A percentile compares a stretch with the other conserved stretches of the same genome.
These are phyloP conservation scores for Drosophila antonietae DNA, from an alignment of 2,888 invertebrate genomes.

Conservation along the genomic window DNA sequence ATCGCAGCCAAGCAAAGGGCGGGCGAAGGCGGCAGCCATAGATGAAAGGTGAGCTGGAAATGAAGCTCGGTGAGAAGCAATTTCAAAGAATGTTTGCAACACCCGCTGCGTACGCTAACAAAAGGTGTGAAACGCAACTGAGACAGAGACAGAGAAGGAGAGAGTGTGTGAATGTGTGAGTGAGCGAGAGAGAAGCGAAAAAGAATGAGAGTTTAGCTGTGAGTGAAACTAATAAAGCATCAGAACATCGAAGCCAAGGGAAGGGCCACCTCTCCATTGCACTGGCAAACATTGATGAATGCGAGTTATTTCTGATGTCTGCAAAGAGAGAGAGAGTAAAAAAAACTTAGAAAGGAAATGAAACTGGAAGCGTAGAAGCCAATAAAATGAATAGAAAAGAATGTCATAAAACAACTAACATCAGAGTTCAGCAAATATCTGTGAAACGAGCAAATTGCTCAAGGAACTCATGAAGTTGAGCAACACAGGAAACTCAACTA, in stretches of 20 bases:
- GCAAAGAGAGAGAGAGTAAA: neutral
- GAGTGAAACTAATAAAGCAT: conserved; percentile 48
- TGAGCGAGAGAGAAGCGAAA: neutral
- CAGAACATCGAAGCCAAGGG: conserved; percentile 10
- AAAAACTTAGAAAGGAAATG: neutral
- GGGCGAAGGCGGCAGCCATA: neutral
- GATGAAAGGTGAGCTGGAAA: conserved; percentile 9
- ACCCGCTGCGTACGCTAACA: conserved; percentile 42
- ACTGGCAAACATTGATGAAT: conserved; percentile 26
- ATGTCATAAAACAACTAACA: conserved; percentile 16
- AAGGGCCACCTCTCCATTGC: neutral
- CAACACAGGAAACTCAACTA: conserved; percentile 2
- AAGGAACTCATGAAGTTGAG: neutral
- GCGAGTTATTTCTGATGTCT: conserved; percentile 22
- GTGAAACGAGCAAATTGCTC: conserved; percentile 7
- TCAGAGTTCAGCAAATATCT: conserved; percentile 14
- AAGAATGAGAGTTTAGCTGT: conserved; percentile 15
- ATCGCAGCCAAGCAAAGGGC: neutral
- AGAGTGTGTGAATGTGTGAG: neutral
- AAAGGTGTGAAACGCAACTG: conserved; percentile 50
- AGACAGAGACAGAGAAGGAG: neutral
- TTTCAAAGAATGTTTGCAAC: conserved; percentile 51
- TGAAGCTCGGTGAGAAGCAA: conserved; percentile 52
- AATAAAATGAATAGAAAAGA: conserved; percentile 13
- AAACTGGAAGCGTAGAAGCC: conserved; percentile 8